Evolutionary conservation across 2,797 vertebrate species (phyloP), one percentile per base, ranked within the genome.

Genomic region (Iguana delicatissima): DNA sequence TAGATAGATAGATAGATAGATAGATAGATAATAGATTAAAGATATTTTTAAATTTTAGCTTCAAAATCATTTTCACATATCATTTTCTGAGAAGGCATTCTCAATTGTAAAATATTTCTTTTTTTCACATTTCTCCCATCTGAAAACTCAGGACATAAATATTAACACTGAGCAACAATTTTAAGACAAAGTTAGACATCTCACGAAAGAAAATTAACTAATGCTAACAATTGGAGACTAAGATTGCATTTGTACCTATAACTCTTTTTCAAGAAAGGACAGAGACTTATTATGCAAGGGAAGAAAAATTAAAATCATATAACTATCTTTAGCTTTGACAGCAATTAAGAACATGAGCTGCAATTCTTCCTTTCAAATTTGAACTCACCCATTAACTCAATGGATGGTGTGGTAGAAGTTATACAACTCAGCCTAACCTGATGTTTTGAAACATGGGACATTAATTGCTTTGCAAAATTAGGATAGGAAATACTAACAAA

Each of bases 141-240:
- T 79, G 76, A 22, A 26, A 46, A 79, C 6, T 24, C 2, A 29
- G 42, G 18, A 77, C 20, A 79, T 79, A 73, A 26, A 72, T 80
- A 20, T 59, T 69, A 80, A 80, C 16, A 69, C 6, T 59, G 9
- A 42, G 18, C 38, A 64, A 35, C 16, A 79, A 3, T 55, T 16
- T 14, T n/a, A 80, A 73, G 20, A 16, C 62, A 29, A 85, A 85
- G 62, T 10, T 42, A 69, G 62, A 59, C 55, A 55, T 59, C 62
- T 57, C 84, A 42, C 32, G n/a, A 80, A 79, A 79, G 42, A 89
- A 85, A 85, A 46, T 46, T 80, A 85, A 86, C 57, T 73, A 86
- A 85, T 59, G 26, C 35, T 59, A 42, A 69, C 57, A 32, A 80
- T 18, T 57, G 26, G 24, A 80, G 55, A 80, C 55, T 67, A 52